These are phyloP conservation scores for Babyrousa celebensis DNA, from an alignment of 2,797 vertebrate species.

Conservation along the genomic window DNA sequence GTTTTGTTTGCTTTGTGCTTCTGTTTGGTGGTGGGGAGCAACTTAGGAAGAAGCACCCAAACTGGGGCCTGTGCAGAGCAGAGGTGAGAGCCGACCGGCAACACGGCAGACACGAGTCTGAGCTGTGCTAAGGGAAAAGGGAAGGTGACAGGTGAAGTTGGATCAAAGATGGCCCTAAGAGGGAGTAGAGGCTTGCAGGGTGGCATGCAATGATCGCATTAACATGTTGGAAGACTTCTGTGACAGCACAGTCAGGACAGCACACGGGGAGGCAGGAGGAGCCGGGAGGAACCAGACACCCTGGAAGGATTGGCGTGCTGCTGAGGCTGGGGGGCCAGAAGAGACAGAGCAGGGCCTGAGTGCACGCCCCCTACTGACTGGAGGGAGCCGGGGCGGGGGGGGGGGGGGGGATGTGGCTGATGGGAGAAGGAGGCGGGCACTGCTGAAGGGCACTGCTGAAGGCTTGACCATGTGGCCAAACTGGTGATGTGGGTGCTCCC, in stretches of 20 bases:
- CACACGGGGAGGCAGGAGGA: background rate
- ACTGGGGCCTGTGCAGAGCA: background rate
- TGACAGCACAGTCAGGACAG: background rate
- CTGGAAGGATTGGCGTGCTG: background rate
- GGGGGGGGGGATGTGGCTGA: background rate
- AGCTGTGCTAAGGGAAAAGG: background rate
- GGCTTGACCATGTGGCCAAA: background rate
- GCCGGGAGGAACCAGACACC: background rate
- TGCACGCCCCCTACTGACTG: rapidly evolving
- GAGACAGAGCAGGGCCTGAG: background rate
- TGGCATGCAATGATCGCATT: background rate
- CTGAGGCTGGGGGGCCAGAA: rapidly evolving
- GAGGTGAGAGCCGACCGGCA: background rate
- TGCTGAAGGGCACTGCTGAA: background rate
- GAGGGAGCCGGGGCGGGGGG: rapidly evolving
- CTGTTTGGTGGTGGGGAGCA: background rate
- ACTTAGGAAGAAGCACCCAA: background rate
- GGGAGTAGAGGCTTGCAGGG: background rate
- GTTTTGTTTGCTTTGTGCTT: background rate
- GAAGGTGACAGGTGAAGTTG: background rate
- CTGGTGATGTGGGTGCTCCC: too few relatives aligned
- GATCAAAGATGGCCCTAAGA: background rate
- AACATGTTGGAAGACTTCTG: background rate
- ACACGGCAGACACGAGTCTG: background rate
- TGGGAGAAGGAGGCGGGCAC: background rate